Evolutionary conservation across 2,113 vertebrate species (phyloP).

Genomic region (Mystacornis crossleyi): DNA sequence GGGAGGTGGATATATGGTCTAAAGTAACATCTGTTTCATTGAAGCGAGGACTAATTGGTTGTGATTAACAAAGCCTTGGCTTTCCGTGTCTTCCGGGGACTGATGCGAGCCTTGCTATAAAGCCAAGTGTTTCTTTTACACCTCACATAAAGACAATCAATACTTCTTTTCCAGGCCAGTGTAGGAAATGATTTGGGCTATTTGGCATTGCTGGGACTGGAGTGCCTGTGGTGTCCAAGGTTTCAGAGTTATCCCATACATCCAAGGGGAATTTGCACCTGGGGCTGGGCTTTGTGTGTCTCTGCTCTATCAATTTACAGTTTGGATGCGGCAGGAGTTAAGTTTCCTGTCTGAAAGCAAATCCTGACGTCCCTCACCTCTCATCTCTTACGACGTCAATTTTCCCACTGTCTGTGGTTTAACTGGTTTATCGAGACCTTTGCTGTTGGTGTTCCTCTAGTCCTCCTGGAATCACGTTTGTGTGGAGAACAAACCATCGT

Average conservation of each 20-base stretch:
- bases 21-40: neutral
- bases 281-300: neutral
- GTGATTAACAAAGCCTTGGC: neutral
- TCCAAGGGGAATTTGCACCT: neutral
- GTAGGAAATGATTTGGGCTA: rapidly evolving
- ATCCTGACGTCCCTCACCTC: neutral
- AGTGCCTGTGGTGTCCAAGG: neutral
- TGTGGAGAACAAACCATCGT: neutral
- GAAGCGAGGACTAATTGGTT: neutral
- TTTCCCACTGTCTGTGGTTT: neutral
- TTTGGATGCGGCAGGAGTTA: neutral
- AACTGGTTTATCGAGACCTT: neutral
- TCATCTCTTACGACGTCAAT: rapidly evolving
- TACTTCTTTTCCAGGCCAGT: neutral
- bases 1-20: neutral
- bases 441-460: neutral
- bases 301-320: neutral
- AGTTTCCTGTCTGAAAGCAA: neutral
- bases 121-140: neutral
- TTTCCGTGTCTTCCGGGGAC: neutral
- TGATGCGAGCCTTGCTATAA: neutral
- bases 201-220: neutral
- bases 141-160: neutral
- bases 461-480: neutral
- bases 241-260: neutral